Evolutionary conservation across 2,888 invertebrate genomes (phyloP), one percentile per base, ranked within the genome.

Genomic region (Tridacna crocea): DNA sequence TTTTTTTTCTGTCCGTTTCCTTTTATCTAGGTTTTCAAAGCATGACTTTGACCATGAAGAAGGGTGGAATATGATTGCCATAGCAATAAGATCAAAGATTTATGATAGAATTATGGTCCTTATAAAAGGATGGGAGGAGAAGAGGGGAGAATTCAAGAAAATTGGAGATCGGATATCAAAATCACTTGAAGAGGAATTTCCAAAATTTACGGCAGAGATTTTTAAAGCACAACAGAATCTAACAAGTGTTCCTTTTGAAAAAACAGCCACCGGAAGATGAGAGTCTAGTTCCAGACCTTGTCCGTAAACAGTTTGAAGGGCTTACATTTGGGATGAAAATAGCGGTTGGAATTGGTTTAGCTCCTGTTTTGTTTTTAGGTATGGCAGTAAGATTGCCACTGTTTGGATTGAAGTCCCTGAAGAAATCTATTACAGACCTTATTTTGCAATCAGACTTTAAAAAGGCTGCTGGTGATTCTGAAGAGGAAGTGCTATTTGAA

Each of bases 291-390:
- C 89, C 89, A 24, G 51, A 81, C 36, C 74, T 82, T 65, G 72
- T 89, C 19, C 76, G 80, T 13, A 75, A 82, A 47, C 79, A 78
- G 63, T 86, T 88, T 77, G 68, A 61, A 26, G 83, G 84, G 24
- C 47, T 87, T 15, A 86, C 82, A 51, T n/a, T 66, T 70, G 89
- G 89, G 19, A 83, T 84, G 26, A 85, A 83, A 66, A 80, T 89
- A 26, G 84, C 85, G 19, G 63, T 91, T 12, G 88, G 90, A 46
- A 83, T 91, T 75, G 89, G 89, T 15, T 80, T 90, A 66, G 84
- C 91, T 26, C 91, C 91, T 12, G 88, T 90, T 0, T 82, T 90
- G 15, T 70, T 91, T 61, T 83, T 89, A 48, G 87, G 88, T 15
- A 88, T 87, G 22, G 74, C 88, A 58, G 81, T 90, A 3, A 79